Evolutionary conservation across 2,888 invertebrate species (phyloP).

Genomic region (Scaeva pyrastri): DNA sequence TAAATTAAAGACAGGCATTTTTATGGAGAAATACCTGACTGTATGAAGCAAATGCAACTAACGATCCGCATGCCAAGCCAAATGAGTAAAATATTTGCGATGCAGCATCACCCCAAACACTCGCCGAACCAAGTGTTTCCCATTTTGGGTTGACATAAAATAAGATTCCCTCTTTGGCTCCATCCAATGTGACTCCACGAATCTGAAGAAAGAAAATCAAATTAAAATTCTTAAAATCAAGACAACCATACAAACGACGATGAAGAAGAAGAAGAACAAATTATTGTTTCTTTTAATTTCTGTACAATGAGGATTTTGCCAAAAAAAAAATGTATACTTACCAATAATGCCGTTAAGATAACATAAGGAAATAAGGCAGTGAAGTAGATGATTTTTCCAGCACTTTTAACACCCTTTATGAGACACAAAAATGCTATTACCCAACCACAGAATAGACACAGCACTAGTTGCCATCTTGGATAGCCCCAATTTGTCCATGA

Average conservation of each 20-base stretch:
- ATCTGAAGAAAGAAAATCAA: slow-evolving; percentile 78
- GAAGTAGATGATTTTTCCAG: slow-evolving; percentile 93
- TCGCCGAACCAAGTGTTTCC: slow-evolving; percentile 86
- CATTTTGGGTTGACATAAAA: slow-evolving; percentile 91
- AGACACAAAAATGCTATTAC: slow-evolving; percentile 93
- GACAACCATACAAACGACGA: neutral
- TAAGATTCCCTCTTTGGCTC: slow-evolving; percentile 89
- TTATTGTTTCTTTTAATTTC: too few relatives aligned
- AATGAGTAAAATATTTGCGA: slow-evolving; percentile 94
- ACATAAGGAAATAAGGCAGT: slow-evolving; percentile 90
- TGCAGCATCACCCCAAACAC: slow-evolving; percentile 93
- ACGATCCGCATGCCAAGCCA: slow-evolving; percentile 90
- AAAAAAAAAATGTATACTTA: slow-evolving; percentile 42
- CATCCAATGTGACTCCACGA: slow-evolving; percentile 87
- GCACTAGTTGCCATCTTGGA: slow-evolving; percentile 92
- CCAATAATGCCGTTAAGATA: slow-evolving; percentile 87
- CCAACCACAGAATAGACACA: slow-evolving; percentile 92
- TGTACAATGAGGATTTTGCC: too few relatives aligned
- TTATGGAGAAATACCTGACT: slow-evolving; percentile 83
- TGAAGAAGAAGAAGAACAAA: neutral
- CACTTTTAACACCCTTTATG: slow-evolving; percentile 94
- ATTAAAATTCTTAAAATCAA: slow-evolving; percentile 9
- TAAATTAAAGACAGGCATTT: slow-evolving; percentile 9
- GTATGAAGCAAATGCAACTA: slow-evolving; percentile 91
- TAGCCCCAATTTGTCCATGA: slow-evolving; percentile 89